These are phyloP conservation scores for Platysteira castanea DNA, from an alignment of 2,113 vertebrate genomes.

Conservation along the genomic window DNA sequence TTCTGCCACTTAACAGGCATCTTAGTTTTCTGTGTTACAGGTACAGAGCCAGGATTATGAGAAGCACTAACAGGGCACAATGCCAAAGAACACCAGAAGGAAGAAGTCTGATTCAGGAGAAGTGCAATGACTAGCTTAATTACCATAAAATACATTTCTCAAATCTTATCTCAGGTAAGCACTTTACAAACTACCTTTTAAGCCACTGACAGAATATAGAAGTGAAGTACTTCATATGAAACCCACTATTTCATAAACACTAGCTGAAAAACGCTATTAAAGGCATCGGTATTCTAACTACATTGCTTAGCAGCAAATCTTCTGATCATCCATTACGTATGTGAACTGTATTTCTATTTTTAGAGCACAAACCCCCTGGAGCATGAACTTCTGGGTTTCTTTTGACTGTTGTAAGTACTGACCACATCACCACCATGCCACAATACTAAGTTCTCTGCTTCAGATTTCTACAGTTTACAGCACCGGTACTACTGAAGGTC, in stretches of 20 bases:
- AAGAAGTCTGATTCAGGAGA: background rate
- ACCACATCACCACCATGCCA: fast-evolving
- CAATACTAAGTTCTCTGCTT: background rate
- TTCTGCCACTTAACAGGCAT: background rate
- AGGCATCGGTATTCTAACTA: background rate
- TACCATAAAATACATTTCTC: background rate
- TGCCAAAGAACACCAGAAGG: background rate
- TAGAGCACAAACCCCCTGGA: background rate
- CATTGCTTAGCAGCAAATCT: constrained; percentile 1
- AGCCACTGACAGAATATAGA: background rate
- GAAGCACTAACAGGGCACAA: background rate
- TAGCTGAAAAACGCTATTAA: background rate
- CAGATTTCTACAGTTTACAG: background rate
- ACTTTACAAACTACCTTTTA: constrained; percentile 6
- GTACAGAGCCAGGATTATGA: background rate
- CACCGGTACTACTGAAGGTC: background rate
- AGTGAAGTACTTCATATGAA: background rate
- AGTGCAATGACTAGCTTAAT: background rate
- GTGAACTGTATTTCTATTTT: background rate
- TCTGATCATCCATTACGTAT: background rate
- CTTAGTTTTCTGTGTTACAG: background rate
- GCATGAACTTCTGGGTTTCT: background rate
- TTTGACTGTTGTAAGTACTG: background rate
- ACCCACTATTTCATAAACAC: background rate
- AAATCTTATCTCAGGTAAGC: background rate